These are phyloP conservation scores for Pelusios castaneus DNA, from an alignment of 2,113 vertebrate genomes.

Conservation along the genomic window DNA sequence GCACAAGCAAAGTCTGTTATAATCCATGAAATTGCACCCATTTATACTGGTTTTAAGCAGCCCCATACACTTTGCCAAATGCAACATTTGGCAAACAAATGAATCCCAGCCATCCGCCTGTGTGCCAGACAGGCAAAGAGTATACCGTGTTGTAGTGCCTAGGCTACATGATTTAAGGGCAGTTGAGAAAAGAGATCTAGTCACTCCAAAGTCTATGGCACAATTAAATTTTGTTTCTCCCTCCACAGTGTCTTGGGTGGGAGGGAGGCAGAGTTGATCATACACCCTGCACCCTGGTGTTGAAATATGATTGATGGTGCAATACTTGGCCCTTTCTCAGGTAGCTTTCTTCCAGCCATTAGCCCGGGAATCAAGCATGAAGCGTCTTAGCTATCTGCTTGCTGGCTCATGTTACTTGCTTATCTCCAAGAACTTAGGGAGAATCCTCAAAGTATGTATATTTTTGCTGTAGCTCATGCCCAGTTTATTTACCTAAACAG, in stretches of 20 bases:
- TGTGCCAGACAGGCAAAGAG: not conserved
- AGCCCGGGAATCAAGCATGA: not conserved
- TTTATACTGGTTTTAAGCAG: not conserved
- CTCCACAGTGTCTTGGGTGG: not conserved
- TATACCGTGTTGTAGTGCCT: too few relatives aligned
- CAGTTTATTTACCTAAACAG: not conserved
- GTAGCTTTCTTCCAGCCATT: not conserved
- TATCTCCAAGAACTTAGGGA: not conserved
- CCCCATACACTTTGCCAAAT: not conserved
- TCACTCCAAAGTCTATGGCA: not conserved
- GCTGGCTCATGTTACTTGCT: fast-evolving
- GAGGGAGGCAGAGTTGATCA: not conserved
- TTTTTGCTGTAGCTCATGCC: not conserved
- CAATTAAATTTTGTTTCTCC: not conserved
- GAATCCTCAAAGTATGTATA: fast-evolving
- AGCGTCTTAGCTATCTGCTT: fast-evolving
- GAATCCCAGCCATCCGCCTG: not conserved
- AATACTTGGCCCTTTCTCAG: not conserved
- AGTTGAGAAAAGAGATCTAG: not conserved
- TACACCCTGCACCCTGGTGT: fast-evolving
- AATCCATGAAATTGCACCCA: too few relatives aligned
- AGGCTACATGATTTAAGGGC: fast-evolving
- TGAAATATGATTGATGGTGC: not conserved
- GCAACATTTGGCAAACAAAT: not conserved
- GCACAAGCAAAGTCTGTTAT: not conserved